Evolutionary conservation across 2,888 invertebrate species (phyloP).

Genomic region (Maniola hyperantus): DNA sequence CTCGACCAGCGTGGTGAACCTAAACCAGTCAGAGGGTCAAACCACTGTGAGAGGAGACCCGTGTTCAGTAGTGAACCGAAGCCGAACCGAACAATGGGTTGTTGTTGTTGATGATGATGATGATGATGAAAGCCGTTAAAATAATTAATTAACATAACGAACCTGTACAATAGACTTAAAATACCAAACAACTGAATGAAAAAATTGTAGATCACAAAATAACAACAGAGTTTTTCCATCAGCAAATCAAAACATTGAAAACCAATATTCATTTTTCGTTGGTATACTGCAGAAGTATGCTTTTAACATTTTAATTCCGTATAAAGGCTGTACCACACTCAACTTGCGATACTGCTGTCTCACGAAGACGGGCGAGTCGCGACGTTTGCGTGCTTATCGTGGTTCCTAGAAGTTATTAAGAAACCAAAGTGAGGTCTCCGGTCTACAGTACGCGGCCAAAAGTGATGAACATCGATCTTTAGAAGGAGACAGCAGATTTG

Average conservation of each 20-base stretch:
- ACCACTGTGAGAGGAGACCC: too few relatives aligned
- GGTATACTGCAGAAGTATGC: neutral
- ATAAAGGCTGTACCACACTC: neutral
- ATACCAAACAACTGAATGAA: neutral
- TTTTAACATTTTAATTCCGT: slow-evolving; percentile 9
- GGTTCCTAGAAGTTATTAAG: too few relatives aligned
- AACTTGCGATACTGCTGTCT: neutral
- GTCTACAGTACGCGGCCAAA: too few relatives aligned
- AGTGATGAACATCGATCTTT: too few relatives aligned
- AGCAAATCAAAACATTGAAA: neutral
- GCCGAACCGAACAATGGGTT: too few relatives aligned
- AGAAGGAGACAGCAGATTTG: too few relatives aligned
- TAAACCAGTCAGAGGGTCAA: too few relatives aligned
- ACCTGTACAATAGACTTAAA: neutral
- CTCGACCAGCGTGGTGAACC: too few relatives aligned
- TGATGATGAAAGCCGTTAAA: neutral
- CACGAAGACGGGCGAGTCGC: neutral
- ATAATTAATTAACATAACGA: neutral
- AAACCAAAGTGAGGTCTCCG: too few relatives aligned
- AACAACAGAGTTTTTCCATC: neutral
- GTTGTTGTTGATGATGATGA: too few relatives aligned
- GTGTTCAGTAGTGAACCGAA: neutral
- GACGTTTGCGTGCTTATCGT: neutral
- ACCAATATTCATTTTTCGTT: slow-evolving; percentile 5
- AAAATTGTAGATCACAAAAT: neutral